Conservation (phyloP, 2,888 invertebrate genomes). For the Malthinus flaveolus region DNA sequence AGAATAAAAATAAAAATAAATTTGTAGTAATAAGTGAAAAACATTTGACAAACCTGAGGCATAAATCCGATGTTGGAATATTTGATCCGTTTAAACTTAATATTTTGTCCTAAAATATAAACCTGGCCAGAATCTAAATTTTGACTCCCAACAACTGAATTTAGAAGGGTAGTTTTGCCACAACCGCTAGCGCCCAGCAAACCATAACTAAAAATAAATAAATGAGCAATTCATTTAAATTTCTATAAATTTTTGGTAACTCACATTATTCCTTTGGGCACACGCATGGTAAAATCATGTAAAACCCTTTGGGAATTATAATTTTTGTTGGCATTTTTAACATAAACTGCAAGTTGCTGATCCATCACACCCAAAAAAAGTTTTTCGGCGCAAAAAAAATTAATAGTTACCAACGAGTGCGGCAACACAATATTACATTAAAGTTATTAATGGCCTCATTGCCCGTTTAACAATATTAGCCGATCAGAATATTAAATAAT, state of each 20-base stretch:
- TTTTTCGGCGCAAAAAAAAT: too few species aligned
- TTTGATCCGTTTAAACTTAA: slow-evolving; percentile 64
- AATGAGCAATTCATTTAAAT: not conserved
- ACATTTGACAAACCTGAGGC: slow-evolving; percentile 69
- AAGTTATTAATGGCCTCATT: not conserved
- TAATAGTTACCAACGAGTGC: not conserved
- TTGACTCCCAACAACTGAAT: slow-evolving; percentile 80
- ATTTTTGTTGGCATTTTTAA: slow-evolving; percentile 69
- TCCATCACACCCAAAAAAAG: not conserved
- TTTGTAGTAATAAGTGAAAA: too few species aligned
- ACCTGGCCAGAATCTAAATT: slow-evolving; percentile 73
- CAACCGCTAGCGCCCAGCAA: slow-evolving; percentile 89
- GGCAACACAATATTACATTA: not conserved
- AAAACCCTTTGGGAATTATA: slow-evolving; percentile 69
- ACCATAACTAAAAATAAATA: slow-evolving; percentile 68
- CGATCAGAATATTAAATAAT: not conserved
- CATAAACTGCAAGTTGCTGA: slow-evolving; percentile 61
- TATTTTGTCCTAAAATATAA: slow-evolving; percentile 73
- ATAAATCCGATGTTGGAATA: slow-evolving; percentile 82
- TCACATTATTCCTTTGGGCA: slow-evolving; percentile 77
- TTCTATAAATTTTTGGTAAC: slow-evolving; percentile 46
- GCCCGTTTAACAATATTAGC: not conserved
- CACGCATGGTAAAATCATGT: slow-evolving; percentile 72
- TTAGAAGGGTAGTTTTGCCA: slow-evolving; percentile 85
- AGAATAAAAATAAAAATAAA: too few species aligned